These are phyloP conservation scores for Argyresthia albistria DNA, from an alignment of 2,888 invertebrate species.

Conservation along the genomic window DNA sequence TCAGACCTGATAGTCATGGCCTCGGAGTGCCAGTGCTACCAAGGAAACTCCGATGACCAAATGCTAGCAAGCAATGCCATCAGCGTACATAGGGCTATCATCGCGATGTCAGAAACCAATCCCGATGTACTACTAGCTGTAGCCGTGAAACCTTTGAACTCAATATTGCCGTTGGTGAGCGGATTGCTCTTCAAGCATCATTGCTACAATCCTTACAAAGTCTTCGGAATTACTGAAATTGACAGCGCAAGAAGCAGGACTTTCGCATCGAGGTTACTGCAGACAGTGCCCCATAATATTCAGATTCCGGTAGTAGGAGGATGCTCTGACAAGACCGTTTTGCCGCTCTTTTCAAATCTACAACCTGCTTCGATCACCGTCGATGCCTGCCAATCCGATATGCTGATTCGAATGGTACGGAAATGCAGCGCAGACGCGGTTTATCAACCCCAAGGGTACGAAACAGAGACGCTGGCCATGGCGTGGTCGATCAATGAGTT, in stretches of 20 bases:
- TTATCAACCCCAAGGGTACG: conserved; percentile 29
- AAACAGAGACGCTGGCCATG: conserved; percentile 31
- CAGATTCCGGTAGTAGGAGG: conserved; percentile 44
- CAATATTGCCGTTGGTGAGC: conserved; percentile 40
- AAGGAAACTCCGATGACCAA: conserved; percentile 26
- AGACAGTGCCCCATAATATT: conserved; percentile 25
- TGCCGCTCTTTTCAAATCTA: conserved; percentile 45
- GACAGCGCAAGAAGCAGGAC: conserved; percentile 32
- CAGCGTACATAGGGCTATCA: conserved; percentile 29
- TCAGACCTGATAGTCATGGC: conserved; percentile 38
- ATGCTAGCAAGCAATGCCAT: conserved; percentile 38
- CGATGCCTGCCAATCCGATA: conserved; percentile 27
- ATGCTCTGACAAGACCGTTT: conserved; percentile 42
- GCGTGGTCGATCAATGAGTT: conserved; percentile 46
- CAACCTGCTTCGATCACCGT: conserved; percentile 21
- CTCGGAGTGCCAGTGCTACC: conserved; percentile 25
- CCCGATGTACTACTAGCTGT: conserved; percentile 38
- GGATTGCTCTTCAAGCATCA: conserved; percentile 29
- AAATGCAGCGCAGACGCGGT: conserved; percentile 37
- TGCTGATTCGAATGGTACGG: conserved; percentile 34
- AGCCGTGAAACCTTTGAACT: conserved; percentile 42
- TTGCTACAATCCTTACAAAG: conserved; percentile 36
- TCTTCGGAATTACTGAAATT: conserved; percentile 44
- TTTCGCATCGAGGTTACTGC: conserved; percentile 26
- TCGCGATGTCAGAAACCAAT: conserved; percentile 30